Conservation (phyloP, 2,888 invertebrate species). For the Drosophila diplacantha region DNA sequence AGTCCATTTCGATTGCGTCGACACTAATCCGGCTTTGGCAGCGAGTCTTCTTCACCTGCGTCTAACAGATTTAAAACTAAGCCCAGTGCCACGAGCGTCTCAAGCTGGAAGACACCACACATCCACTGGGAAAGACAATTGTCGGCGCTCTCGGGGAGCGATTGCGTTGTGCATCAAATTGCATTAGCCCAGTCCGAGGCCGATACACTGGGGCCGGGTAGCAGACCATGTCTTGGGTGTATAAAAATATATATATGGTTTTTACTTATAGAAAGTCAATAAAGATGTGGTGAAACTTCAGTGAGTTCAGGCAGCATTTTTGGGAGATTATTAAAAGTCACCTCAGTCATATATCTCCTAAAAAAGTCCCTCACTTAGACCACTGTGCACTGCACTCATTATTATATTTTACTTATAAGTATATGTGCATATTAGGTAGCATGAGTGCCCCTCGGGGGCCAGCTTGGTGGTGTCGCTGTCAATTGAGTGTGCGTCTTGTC, state of each 20-base stretch:
- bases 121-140: conserved; percentile 19
- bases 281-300: background rate
- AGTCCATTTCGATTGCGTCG: conserved; percentile 15
- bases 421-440: conserved; percentile 2
- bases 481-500: conserved; percentile 49
- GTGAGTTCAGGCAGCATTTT: background rate
- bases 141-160: background rate
- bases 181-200: conserved; percentile 16
- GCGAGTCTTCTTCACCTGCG: conserved; percentile 7
- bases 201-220: conserved; percentile 11
- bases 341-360: too few species aligned
- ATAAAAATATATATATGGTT: too few species aligned
- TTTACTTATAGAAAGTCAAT: too few species aligned
- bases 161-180: conserved; percentile 27
- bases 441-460: background rate
- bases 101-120: conserved; percentile 26
- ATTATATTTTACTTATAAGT: conserved; percentile 1
- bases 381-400: conserved; percentile 3
- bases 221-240: background rate
- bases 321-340: background rate
- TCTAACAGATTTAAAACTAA: conserved; percentile 54
- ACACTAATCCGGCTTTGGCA: conserved; percentile 30
- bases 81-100: conserved; percentile 9
- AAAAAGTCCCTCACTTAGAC: background rate
- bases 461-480: conserved; percentile 40